These are phyloP conservation scores for Azorinus chamasolen DNA, from an alignment of 2,888 invertebrate genomes.

Conservation along the genomic window DNA sequence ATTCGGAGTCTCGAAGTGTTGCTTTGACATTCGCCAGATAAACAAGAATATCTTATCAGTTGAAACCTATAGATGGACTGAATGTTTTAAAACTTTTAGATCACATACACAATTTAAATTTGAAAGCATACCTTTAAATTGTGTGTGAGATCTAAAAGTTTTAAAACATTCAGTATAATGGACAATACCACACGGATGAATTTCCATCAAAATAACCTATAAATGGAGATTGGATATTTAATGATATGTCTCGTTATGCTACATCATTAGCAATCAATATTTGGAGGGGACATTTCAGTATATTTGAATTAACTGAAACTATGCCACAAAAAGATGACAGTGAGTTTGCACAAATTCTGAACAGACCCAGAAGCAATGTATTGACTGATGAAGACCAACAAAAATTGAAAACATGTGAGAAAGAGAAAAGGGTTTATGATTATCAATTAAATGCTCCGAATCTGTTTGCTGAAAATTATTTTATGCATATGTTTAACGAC, in stretches of 20 bases:
- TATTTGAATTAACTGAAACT: background rate
- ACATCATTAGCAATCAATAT: constrained; percentile 1
- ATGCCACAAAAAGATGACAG: constrained; percentile 63
- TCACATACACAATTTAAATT: too few relatives aligned
- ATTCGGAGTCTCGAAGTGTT: too few relatives aligned
- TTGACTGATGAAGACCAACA: constrained; percentile 45
- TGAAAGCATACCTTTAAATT: too few relatives aligned
- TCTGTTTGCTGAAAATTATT: constrained; percentile 43
- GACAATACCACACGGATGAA: too few relatives aligned
- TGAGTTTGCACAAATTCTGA: constrained; percentile 58
- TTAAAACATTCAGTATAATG: too few relatives aligned
- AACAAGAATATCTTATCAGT: too few relatives aligned
- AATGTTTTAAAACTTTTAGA: too few relatives aligned
- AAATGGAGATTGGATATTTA: constrained; percentile 58
- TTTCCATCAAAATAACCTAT: too few relatives aligned
- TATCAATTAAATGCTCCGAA: constrained; percentile 34
- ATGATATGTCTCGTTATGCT: constrained; percentile 37
- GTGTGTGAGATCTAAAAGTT: too few relatives aligned
- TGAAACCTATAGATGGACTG: too few relatives aligned
- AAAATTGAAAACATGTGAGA: constrained; percentile 18
- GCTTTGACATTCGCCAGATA: too few relatives aligned
- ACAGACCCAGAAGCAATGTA: constrained; percentile 49
- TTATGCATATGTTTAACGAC: constrained; percentile 33
- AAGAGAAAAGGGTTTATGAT: constrained; percentile 1
- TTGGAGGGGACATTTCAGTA: constrained; percentile 8